Percentiles rank a stretch among this genome's conserved stretches.
phyloP scores from a whole-genome alignment of 2,888 invertebrate genomes.

The Bugulina stolonifera region DNA sequence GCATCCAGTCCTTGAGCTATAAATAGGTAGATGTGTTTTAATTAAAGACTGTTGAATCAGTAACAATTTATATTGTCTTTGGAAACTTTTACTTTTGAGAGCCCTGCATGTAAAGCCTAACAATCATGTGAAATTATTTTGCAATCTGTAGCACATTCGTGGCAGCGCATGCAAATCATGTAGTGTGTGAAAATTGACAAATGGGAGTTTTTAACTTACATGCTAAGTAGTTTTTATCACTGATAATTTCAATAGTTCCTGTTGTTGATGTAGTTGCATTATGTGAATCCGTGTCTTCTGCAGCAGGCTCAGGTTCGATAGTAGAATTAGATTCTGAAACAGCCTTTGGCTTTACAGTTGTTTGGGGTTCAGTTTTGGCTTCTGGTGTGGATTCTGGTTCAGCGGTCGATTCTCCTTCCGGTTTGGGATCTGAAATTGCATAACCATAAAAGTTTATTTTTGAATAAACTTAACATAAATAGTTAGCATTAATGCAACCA shows the following conservation, averaged over 20 bases:
- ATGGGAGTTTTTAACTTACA: not conserved
- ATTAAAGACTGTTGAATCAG: too few species aligned
- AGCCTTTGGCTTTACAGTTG: slow-evolving; percentile 39
- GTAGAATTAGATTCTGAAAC: slow-evolving; percentile 38
- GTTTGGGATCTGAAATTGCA: not conserved
- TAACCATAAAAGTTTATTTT: too few species aligned
- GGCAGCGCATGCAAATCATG: too few species aligned
- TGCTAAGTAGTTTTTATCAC: not conserved
- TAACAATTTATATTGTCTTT: too few species aligned
- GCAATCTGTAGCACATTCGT: too few species aligned
- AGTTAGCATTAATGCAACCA: too few species aligned
- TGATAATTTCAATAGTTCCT: not conserved
- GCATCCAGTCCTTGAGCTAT: slow-evolving; percentile 18
- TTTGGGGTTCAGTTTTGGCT: slow-evolving; percentile 41
- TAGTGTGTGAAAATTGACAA: too few species aligned
- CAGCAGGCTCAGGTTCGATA: slow-evolving; percentile 41
- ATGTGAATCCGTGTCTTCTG: slow-evolving; percentile 23
- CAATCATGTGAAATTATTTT: too few species aligned
- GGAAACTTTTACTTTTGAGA: too few species aligned
- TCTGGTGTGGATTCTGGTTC: slow-evolving; percentile 43
- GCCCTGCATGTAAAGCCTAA: too few species aligned
- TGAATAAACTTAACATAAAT: too few species aligned
- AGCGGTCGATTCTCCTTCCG: slow-evolving; percentile 32
- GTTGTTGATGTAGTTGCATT: slow-evolving; percentile 23
- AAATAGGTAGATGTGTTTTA: too few species aligned